Base-by-base conservation (phyloP, 2,888 invertebrate genomes). In the Phlogophora meticulosa region DNA sequence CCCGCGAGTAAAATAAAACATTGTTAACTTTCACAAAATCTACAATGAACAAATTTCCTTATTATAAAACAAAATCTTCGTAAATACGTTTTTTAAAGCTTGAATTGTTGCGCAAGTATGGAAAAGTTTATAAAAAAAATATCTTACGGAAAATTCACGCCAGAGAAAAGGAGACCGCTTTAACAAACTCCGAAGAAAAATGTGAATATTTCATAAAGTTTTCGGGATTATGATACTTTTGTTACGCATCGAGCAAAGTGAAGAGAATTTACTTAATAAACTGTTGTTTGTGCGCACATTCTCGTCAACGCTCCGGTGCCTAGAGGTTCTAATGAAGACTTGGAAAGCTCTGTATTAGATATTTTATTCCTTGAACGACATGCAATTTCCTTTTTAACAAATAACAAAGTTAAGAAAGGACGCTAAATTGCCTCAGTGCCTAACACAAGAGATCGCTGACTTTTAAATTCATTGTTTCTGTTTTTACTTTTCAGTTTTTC, bases 231-330 rank as follows among this genome's bases (percentile, higher is more conserved):
- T 80, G 85, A 78, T 83, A 87, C 85, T 90, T 90, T 87, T 82
- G 78, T 77, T 78, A 75, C 68, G 75, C 80, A 75, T 76, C 62
- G 81, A 77, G 80, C 76, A 62, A 76, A 72, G 79, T 78, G 79
- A 87, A 67, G 81, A 61, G 72, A 76, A 89, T 90, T 88, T 85
- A 78, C 86, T 87, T 90, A 88, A 89, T 92, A 90, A 88, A 90
- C 89, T 86, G 88, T 82, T 86, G 86, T 83, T 68, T 42, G 83
- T 81, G 81, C 82, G 81, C 81, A 85, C 77, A 84, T 84, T 86
- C 80, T 78, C 82, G 80, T 83, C 77, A 83, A 80, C 83, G 83
- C 80, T 69, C 64, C 72, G 53, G 40, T 76, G 74, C 74, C 72
- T 69, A 74, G 75, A 83, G 76, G 78, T 85, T 74, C 60, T 84